Base-by-base conservation (phyloP, 2,797 vertebrate genomes). In the Sternarchorhynchus goeldii region DNA sequence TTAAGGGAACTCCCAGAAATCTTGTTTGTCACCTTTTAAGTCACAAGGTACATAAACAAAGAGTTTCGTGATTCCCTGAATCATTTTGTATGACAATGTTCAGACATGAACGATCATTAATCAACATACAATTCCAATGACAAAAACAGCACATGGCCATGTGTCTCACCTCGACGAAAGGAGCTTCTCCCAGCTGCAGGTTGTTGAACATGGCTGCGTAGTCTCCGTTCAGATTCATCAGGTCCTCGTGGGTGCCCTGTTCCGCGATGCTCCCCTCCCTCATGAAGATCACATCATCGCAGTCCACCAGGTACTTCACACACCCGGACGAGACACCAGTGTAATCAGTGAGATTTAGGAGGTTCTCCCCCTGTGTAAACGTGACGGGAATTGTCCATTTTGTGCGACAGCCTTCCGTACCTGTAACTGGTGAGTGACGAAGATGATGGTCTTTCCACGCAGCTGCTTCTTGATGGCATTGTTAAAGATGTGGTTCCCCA, bases 351-450 rank as follows among this genome's bases (percentile, higher is more conserved):
- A 45, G 41, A 45, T 10, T 50, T 50, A 12, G 0, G 14, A 50
- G 45, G 12, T 12, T 36, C 4, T 4, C 34, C 6, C 6, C 34
- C 6, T 36, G 34, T 36, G 45, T 10, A 10, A 64, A 36, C 62
- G 2, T 16, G 2, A 39, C 32, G 20, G 18, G 18, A 20, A 39
- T 21, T 4, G 18, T 41, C 18, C 10, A 39, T 32, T 0, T 16
- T 12, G n/a, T 41, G 8, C 59, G 6, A 8, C 3, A 16, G 39
- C 67, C 83, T 59, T 5, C 36, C 18, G 6, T 89, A 97, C 96
- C 95, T 97, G 96, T 73, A 97, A 93, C 88, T 98, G 96, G 85
- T 97, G 96, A 0, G 96, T 97, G 78, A 97, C 88, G 25, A 97
- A 97, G 83, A 97, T 88, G 84, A 97, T 88, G 0, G 96, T 97